Percentiles rank a stretch among this genome's conserved stretches.
Evolutionary conservation across 2,888 invertebrate species (phyloP).

Genomic region (Acanthosepion lycidas): DNA sequence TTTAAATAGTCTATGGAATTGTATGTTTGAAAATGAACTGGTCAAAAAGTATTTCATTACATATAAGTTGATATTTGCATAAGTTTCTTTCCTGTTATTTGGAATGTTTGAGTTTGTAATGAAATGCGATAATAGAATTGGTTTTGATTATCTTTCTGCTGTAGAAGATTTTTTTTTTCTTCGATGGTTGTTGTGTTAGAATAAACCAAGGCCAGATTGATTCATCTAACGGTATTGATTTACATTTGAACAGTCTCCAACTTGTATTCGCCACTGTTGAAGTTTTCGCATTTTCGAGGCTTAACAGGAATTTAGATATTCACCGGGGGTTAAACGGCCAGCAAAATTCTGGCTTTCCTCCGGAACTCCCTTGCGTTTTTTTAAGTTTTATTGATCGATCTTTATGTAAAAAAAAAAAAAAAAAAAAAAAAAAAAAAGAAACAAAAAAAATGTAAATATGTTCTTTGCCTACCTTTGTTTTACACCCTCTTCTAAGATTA

Average conservation of each 20-base stretch:
- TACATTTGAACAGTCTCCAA: not conserved
- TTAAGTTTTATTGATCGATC: not conserved
- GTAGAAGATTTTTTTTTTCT: too few species aligned
- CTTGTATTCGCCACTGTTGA: not conserved
- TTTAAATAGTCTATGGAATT: too few species aligned
- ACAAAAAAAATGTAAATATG: not conserved
- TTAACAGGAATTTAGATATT: conserved; percentile 2
- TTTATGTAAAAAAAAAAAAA: not conserved
- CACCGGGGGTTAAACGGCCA: not conserved
- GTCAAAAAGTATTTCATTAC: too few species aligned
- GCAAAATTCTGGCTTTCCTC: not conserved
- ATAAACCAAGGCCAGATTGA: too few species aligned
- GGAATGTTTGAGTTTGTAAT: too few species aligned
- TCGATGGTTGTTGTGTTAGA: too few species aligned
- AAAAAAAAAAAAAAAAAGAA: not conserved
- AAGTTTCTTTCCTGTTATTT: too few species aligned
- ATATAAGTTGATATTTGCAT: too few species aligned
- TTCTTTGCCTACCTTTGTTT: not conserved
- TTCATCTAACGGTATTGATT: not conserved
- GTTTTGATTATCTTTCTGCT: too few species aligned
- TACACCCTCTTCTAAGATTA: not conserved
- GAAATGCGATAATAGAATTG: too few species aligned
- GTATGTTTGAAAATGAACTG: too few species aligned
- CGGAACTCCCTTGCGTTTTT: not conserved
- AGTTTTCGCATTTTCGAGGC: not conserved